Conservation (phyloP, 1,140 invertebrate genomes). For the Drosophila mauritiana region DNA sequence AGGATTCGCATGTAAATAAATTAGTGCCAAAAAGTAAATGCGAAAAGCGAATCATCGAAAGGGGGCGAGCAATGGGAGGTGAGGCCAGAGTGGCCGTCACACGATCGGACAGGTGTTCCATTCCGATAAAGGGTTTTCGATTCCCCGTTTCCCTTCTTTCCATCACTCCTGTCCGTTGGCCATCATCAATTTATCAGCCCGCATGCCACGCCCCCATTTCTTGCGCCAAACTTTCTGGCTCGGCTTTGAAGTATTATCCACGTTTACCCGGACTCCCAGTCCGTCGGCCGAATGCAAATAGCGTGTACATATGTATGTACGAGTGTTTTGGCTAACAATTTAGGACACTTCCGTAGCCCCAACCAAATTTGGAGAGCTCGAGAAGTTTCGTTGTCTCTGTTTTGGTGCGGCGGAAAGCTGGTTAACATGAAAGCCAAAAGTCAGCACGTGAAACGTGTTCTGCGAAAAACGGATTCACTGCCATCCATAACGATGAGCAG, state of each 20-base stretch:
- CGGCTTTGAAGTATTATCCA: slow-evolving; percentile 42
- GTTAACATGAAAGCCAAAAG: slow-evolving; percentile 13
- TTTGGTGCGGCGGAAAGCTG: not conserved
- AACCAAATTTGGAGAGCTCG: slow-evolving; percentile 59
- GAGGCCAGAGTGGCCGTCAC: not conserved
- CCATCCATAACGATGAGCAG: slow-evolving; percentile 10
- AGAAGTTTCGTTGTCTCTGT: slow-evolving; percentile 24
- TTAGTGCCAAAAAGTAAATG: slow-evolving; percentile 64
- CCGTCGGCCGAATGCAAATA: not conserved
- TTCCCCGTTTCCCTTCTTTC: not conserved
- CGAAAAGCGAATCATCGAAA: slow-evolving; percentile 30
- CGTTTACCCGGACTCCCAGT: not conserved
- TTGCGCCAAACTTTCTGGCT: slow-evolving; percentile 12
- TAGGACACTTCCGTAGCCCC: slow-evolving; percentile 15
- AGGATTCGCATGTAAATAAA: slow-evolving; percentile 69
- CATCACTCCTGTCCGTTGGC: slow-evolving; percentile 22
- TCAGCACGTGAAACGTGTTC: not conserved
- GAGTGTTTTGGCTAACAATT: slow-evolving; percentile 16
- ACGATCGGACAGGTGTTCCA: slow-evolving; percentile 8
- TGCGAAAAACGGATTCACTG: not conserved
- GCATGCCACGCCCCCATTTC: not conserved
- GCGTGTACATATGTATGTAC: not conserved
- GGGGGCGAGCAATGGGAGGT: not conserved
- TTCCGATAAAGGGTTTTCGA: slow-evolving; percentile 12
- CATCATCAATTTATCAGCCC: slow-evolving; percentile 27